Conservation (phyloP, 2,797 vertebrate species). For the Gastrophryne carolinensis region DNA sequence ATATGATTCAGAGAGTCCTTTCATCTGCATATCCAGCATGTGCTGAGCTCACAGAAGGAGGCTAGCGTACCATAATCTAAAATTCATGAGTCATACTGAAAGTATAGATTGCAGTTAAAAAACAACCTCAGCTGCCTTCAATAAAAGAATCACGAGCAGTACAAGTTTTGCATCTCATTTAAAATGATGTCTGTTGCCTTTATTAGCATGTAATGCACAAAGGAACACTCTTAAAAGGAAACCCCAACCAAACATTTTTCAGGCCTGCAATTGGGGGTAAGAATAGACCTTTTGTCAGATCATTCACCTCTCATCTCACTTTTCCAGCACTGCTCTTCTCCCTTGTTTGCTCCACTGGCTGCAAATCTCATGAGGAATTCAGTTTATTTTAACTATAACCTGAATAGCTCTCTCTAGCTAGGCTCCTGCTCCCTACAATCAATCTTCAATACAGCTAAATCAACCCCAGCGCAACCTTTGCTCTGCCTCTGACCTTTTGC, state of each 20-base stretch:
- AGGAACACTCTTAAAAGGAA: not conserved
- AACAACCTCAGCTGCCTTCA: not conserved
- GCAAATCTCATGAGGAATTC: too few relatives aligned
- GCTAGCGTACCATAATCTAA: constrained; percentile 17
- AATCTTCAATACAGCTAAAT: too few relatives aligned
- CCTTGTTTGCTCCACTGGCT: too few relatives aligned
- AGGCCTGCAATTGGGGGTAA: not conserved
- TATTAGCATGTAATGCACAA: too few relatives aligned
- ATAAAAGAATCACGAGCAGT: not conserved
- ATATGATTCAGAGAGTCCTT: constrained; percentile 31
- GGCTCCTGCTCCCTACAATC: too few relatives aligned
- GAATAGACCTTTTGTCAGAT: too few relatives aligned
- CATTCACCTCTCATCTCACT: too few relatives aligned
- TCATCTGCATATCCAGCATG: constrained; percentile 18
- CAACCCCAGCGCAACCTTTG: too few relatives aligned
- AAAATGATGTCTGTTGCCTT: not conserved
- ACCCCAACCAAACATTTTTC: not conserved
- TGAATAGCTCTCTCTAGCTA: too few relatives aligned
- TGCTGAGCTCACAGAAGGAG: constrained; percentile 32
- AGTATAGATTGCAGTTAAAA: constrained; percentile 9
- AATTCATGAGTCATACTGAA: constrained; percentile 37
- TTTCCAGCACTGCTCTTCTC: too few relatives aligned
- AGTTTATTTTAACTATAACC: too few relatives aligned
- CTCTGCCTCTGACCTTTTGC: too few relatives aligned
- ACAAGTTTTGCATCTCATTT: not conserved